Evolutionary conservation across 64 coral and sea anemone species (phyloP), one percentile per base, ranked within the genome.

Genomic region (Platygyra sinensis): DNA sequence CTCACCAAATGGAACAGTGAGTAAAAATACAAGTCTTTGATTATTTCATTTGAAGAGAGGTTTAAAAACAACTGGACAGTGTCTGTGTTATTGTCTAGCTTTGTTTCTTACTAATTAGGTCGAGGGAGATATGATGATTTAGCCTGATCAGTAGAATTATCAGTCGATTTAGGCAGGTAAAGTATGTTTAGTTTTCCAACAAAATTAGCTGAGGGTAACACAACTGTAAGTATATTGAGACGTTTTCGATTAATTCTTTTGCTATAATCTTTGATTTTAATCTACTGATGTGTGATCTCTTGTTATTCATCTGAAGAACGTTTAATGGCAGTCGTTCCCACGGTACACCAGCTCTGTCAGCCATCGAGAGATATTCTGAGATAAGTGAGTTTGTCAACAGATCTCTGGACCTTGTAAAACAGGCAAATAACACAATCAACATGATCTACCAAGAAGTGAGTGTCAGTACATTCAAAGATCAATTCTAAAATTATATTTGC

Each of bases 331-430:
- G 78, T 87, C 91, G 67, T 17, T 18, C 74, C 5, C 82, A 96
- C 62, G 94, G 87, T 17, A 18, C 87, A 39, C 12, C 74, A 22
- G 59, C 91, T 14, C 27, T 83, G 32, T 24, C 80, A 52, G 87
- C 72, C 10, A 75, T 96, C 32, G 79, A 83, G 12, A 81, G 38
- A 76, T 93, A 93, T 82, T 19, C 22, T 9, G 78, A 79, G 31
- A 96, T 96, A 89, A 57, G 57, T 38, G 32, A 80, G 72, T 11
- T 90, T 11, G 67, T 96, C 36, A 96, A 96, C 74, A 81, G 39
- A 20, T 90, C 91, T 17, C 25, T 86, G 14, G 69, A 60, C 7
- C 52, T 79, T 18, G 20, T 93, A 13, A 14, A 72, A 67, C 74
- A 52, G 25, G 74, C 90, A 27, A 86, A 92, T 30, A 78, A 27